A percentile compares a stretch with the other conserved stretches of the same genome.
phyloP scores from a whole-genome alignment of 2,888 invertebrate species.

The Dermolepida albohirtum region DNA sequence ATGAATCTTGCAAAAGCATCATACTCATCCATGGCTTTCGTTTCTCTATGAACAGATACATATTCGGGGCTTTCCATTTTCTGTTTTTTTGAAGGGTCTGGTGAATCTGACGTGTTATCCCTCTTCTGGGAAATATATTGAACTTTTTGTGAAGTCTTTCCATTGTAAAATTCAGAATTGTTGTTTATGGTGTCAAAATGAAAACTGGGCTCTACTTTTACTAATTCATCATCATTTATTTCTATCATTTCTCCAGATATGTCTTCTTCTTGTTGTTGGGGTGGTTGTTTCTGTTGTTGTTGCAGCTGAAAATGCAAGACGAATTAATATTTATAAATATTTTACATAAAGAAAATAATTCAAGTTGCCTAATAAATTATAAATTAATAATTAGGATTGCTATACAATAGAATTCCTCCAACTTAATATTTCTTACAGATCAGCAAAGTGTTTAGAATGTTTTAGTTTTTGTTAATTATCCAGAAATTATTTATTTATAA shows the following conservation, averaged over 20 bases:
- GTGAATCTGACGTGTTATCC: background rate
- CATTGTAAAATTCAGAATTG: slow-evolving; percentile 26
- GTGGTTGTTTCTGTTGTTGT: slow-evolving; percentile 14
- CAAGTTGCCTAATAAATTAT: no score
- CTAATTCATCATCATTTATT: slow-evolving; percentile 40
- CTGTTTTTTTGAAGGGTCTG: slow-evolving; percentile 23
- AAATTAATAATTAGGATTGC: no score
- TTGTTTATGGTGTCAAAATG: slow-evolving; percentile 35
- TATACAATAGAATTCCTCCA: no score
- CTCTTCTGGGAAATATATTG: slow-evolving; percentile 5
- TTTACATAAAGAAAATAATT: no score
- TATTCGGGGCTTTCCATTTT: slow-evolving; percentile 41
- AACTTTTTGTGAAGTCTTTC: slow-evolving; percentile 9
- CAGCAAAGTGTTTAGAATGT: no score
- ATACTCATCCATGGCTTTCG: slow-evolving; percentile 31
- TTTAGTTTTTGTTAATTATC: no score
- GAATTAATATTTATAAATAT: background rate
- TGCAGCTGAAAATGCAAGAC: background rate
- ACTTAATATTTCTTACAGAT: no score
- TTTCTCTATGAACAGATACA: slow-evolving; percentile 16
- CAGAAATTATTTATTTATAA: no score
- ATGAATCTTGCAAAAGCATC: slow-evolving; percentile 40
- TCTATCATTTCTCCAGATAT: slow-evolving; percentile 40
- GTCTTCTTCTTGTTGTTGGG: slow-evolving; percentile 27
- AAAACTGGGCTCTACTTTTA: slow-evolving; percentile 37